Percentiles rank a stretch among this genome's conserved stretches.
These are phyloP conservation scores for Caenorhabditis afra DNA, from an alignment of 2,888 invertebrate genomes.

Conservation along the genomic window DNA sequence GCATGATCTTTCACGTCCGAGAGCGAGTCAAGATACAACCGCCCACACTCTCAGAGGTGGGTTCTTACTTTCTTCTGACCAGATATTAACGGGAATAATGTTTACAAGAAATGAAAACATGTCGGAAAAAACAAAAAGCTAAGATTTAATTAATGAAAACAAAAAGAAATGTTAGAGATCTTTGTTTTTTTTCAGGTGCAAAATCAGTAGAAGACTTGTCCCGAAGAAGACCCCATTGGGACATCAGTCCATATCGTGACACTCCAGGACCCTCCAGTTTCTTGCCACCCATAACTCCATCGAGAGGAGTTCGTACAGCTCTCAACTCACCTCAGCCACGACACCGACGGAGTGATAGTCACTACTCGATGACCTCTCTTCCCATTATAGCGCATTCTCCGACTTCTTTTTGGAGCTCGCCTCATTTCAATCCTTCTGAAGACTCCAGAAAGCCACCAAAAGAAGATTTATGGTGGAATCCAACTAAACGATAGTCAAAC, in stretches of 20 bases:
- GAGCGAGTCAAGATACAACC: constrained; percentile 6
- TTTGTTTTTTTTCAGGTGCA: constrained; percentile 31
- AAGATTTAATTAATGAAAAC: too few species aligned
- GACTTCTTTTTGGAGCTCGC: constrained; percentile 62
- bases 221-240: constrained; percentile 39
- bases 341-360: constrained; percentile 54
- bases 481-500: constrained; percentile 33
- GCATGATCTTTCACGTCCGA: constrained; percentile 31
- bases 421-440: constrained; percentile 61
- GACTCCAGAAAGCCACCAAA: constrained; percentile 67
- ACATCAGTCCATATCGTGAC: constrained; percentile 37
- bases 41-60: constrained; percentile 33
- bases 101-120: too few species aligned
- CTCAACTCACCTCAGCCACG: constrained; percentile 47
- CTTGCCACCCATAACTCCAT: constrained; percentile 49
- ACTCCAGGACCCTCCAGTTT: constrained; percentile 29
- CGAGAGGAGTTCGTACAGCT: constrained; percentile 25
- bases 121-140: too few species aligned
- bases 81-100: too few species aligned
- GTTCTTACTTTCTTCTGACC: constrained; percentile 10
- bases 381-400: constrained; percentile 52
- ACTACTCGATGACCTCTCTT: constrained; percentile 50
- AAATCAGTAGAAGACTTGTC: constrained; percentile 50
- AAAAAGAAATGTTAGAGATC: neutral
- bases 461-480: constrained; percentile 70